phyloP scores from a whole-genome alignment of 2,797 vertebrate genomes.

The Rhadinocentrus ornatus region DNA sequence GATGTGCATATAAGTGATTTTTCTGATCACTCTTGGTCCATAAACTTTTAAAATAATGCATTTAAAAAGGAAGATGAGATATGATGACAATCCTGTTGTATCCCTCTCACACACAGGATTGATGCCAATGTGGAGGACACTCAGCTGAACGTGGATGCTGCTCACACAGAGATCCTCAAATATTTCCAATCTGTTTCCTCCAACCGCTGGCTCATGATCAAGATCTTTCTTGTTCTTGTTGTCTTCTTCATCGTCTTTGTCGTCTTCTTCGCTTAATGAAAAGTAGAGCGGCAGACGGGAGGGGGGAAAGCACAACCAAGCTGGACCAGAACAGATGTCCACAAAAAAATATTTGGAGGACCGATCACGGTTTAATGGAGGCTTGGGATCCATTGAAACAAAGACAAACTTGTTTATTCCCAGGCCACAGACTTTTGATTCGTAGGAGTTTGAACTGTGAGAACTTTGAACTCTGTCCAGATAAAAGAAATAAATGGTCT shows the following conservation, averaged over 20 bases:
- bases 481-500: conserved; percentile 57
- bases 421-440: conserved; percentile 52
- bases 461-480: conserved; percentile 51
- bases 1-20: no score
- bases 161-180: conserved; percentile 94
- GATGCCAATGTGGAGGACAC: conserved; percentile 93
- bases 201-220: conserved; percentile 97
- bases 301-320: conserved; percentile 20
- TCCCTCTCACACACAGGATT: conserved; percentile 80
- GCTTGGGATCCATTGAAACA: conserved; percentile 39
- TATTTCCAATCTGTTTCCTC: conserved; percentile 98
- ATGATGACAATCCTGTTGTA: not conserved
- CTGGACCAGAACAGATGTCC: conserved; percentile 31
- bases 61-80: not conserved
- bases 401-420: conserved; percentile 48
- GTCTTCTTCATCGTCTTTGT: conserved; percentile 97
- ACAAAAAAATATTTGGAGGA: conserved; percentile 59
- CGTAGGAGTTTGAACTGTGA: conserved; percentile 44
- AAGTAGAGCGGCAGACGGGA: not conserved
- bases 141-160: conserved; percentile 91
- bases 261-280: conserved; percentile 92
- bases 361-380: conserved; percentile 34
- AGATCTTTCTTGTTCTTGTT: conserved; percentile 96
- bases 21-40: no score
- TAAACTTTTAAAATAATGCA: not conserved